Base-by-base conservation (phyloP, 2,888 invertebrate genomes). In the Aelia acuminata region DNA sequence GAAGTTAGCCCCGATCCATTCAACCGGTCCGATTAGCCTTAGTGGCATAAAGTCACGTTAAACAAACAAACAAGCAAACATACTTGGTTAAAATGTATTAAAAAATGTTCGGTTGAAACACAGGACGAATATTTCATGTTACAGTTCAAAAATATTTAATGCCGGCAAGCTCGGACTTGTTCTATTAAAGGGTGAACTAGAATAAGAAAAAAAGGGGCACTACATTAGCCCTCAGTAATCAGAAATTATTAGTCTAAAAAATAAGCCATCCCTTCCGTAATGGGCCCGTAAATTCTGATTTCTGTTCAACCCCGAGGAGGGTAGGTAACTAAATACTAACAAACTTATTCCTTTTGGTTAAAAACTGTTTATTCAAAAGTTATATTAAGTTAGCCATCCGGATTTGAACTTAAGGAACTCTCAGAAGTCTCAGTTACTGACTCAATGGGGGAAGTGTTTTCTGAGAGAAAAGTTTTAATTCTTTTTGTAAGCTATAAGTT, bases 271-370 rank as follows among this genome's bases (percentile, higher is more conserved):
- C 43, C n/a, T 39, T n/a, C 80, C 43, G 39, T 80, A 80, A 80
- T 80, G 80, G 80, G 39, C n/a, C 43, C 43, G 43, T 80, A 80
- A 80, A 80, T 80, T 80, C 80, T 80, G 43, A 80, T 80, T 80
- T 80, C 39, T 80, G 43, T 22, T 47, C 43, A n/a, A 26, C n/a
- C 75, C 80, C 22, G 43, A 43, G 80, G 80, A 80, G n/a, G n/a
- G 80, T 80, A 43, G 80, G 39, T 80, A 80, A 80, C 80, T 80
- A 80, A 80, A 43, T 47, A 80, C 80, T 43, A 80, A 70, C 63
- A 70, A 80, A 80, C 80, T 80, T 80, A 80, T 80, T 80, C 43
- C 80, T 80, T 80, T 70, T 80, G 43, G 80, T 80, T 80, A 80
- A 80, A 80, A 80, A 80, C 35, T 80, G 43, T 80, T 80, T 80